A percentile compares a stretch with the other conserved stretches of the same genome.
These are phyloP conservation scores for Leptogaster cylindrica DNA, from an alignment of 2,888 invertebrate genomes.

Conservation along the genomic window DNA sequence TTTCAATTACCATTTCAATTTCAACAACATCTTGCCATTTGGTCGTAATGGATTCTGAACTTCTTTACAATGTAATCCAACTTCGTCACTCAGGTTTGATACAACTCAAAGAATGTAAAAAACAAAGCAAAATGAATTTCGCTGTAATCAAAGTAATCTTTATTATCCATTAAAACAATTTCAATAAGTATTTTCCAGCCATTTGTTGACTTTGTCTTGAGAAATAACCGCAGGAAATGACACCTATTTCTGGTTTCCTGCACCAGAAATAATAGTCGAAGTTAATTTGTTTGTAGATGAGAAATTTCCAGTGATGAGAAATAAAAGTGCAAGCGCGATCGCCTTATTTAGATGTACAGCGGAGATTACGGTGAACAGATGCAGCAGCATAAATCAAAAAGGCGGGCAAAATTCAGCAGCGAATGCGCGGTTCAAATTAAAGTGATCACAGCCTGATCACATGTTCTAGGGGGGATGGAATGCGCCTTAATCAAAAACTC, in stretches of 20 bases:
- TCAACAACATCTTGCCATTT: too few species aligned
- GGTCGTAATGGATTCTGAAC: too few species aligned
- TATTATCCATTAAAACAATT: too few species aligned
- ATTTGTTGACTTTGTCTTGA: too few species aligned
- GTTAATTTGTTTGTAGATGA: conserved; percentile 6
- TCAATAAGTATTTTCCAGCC: too few species aligned
- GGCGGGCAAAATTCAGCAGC: conserved; percentile 20
- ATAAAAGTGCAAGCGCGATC: background rate
- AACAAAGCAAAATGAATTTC: too few species aligned
- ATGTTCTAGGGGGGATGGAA: conserved; percentile 25
- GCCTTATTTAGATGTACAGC: background rate
- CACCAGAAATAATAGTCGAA: conserved; percentile 5
- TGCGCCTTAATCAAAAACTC: conserved; percentile 36
- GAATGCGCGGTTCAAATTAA: conserved; percentile 29
- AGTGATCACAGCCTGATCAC: conserved; percentile 13
- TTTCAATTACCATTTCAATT: too few species aligned
- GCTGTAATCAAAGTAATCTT: too few species aligned
- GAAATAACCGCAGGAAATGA: conserved; percentile 17
- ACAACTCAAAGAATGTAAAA: too few species aligned
- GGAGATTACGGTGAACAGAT: conserved; percentile 1
- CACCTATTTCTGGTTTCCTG: background rate
- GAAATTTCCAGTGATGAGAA: conserved; percentile 1
- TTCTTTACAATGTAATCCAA: too few species aligned
- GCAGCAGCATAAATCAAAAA: background rate
- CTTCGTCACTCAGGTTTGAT: too few species aligned